phyloP scores from a whole-genome alignment of 1,140 invertebrate species.

The Drosophila yakuba region DNA sequence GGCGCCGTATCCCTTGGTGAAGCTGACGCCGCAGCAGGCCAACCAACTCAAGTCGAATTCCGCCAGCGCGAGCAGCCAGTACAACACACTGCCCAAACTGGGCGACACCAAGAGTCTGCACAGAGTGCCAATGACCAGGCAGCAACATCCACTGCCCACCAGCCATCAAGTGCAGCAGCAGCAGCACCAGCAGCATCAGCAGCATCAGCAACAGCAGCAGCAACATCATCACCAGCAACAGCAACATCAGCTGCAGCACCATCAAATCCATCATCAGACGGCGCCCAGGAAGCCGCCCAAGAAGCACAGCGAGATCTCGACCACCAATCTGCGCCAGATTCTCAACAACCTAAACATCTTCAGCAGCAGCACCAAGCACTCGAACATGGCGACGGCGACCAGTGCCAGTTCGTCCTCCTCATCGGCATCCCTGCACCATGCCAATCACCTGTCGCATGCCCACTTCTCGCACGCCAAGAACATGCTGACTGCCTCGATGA shows the following conservation, averaged over 20 bases:
- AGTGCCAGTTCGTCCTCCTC: constrained; percentile 42
- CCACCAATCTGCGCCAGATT: constrained; percentile 90
- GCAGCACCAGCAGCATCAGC: constrained; percentile 42
- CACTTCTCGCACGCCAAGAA: constrained; percentile 77
- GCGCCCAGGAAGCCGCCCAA: constrained; percentile 78
- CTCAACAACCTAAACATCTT: constrained; percentile 93
- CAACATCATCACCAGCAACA: constrained; percentile 49
- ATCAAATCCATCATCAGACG: constrained; percentile 47
- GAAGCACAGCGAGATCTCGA: constrained; percentile 79
- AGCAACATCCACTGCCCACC: constrained; percentile 71
- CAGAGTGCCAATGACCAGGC: constrained; percentile 68
- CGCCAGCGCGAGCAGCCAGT: constrained; percentile 31
- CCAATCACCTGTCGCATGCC: constrained; percentile 39
- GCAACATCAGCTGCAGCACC: constrained; percentile 35
- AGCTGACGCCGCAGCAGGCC: constrained; percentile 85
- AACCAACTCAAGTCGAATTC: constrained; percentile 64
- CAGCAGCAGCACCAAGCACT: constrained; percentile 85
- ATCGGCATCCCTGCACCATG: constrained; percentile 36
- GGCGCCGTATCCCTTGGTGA: constrained; percentile 92
- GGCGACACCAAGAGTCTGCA: constrained; percentile 61
- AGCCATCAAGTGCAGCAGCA: constrained; percentile 41
- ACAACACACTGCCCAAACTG: constrained; percentile 43
- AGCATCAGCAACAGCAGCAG: constrained; percentile 23
- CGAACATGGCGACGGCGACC: constrained; percentile 27
- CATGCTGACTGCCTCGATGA: constrained; percentile 80